Evolutionary conservation across 30 jellyfish, hydroid and myxozoan species (phyloP).

Genomic region (Aurelia coerulea): DNA sequence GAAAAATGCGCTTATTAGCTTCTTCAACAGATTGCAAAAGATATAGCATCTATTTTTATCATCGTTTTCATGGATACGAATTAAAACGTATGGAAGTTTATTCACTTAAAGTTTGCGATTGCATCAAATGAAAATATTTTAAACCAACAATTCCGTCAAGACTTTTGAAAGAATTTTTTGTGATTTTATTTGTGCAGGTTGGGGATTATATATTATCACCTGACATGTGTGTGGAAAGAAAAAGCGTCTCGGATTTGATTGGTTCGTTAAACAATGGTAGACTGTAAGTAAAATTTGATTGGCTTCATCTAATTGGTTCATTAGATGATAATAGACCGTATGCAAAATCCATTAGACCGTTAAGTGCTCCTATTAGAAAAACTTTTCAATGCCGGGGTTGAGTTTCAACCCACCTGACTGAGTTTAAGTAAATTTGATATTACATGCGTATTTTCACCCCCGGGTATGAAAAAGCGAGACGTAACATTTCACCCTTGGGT

Average conservation of each 20-base stretch:
- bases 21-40: too few species aligned
- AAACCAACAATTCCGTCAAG: too few species aligned
- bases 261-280: conserved; percentile 99
- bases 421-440: too few species aligned
- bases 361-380: too few species aligned
- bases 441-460: too few species aligned
- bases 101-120: neutral
- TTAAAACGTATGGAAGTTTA: neutral
- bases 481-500: too few species aligned
- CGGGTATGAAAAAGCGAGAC: too few species aligned
- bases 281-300: conserved; percentile 58
- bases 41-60: neutral
- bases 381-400: too few species aligned
- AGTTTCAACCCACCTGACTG: too few species aligned
- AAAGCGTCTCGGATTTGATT: conserved; percentile 93
- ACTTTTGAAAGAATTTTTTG: neutral
- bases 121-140: neutral
- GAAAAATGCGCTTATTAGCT: too few species aligned
- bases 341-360: neutral
- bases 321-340: neutral
- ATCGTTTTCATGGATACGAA: neutral
- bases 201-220: conserved; percentile 98
- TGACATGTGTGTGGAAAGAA: conserved; percentile 97
- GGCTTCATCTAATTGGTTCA: neutral
- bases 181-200: conserved; percentile 47